Base-by-base conservation (phyloP, 2,888 invertebrate genomes). In the Acleris literana region DNA sequence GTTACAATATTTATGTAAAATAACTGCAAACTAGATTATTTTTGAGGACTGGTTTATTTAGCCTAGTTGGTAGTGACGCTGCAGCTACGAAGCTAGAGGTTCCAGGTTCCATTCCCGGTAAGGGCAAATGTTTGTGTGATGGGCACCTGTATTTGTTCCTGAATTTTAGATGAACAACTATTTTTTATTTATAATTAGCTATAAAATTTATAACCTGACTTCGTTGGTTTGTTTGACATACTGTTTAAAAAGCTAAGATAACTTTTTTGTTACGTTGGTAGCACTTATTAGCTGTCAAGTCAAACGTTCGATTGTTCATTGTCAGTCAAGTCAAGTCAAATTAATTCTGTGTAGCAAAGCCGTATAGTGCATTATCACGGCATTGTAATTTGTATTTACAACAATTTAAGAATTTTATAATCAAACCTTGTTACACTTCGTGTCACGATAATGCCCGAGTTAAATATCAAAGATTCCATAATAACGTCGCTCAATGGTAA, bases 401-500 rank as follows among this genome's bases (percentile, higher is more conserved):
- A 25, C 39, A n/a, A 17, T 44, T 43, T 25, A 57, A 52, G 43
- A 25, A 20, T 56, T 20, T 18, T 3, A 17, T 13, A 7, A 17
- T 51, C 43, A 7, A 33, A 33, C 6, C 16, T 17, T 51, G 13
- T 33, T 51, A 0, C 3, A 5, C 13, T 11, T 17, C 43, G 49
- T 53, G 1, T 3, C 52, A 17, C 11, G 22, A 61, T 52, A 22
- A 91, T 92, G 91, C 90, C 91, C 63, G 91, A 91, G 76, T 82
- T 83, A 60, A 82, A 83, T 51, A 61, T 92, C 64, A 83, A 83
- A 46, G 91, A 92, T 71, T 83, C 89, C 52, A 86, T 92, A 46
- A 76, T 90, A 39, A 86, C 88, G 62, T 86, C 90, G 43, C 72
- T 92, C 1, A 89, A 84, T 68, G 90, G 92, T 92, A 76, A 77